Conservation (phyloP, 2,113 vertebrate genomes). For the Pogona vitticeps region DNA sequence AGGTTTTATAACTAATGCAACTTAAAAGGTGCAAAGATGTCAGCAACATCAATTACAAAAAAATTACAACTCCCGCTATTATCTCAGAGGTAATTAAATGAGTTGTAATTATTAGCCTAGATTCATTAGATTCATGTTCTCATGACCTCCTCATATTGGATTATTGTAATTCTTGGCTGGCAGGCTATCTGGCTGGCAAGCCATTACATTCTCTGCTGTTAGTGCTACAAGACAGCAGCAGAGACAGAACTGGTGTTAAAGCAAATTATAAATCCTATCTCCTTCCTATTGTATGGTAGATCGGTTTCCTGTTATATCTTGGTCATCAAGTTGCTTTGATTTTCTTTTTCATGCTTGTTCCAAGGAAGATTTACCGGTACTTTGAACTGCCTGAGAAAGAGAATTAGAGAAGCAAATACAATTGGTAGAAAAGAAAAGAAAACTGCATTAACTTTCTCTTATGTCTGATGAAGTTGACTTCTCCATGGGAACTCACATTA, state of each 20-base stretch:
- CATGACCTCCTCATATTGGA: constrained; percentile 53
- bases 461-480: too few relatives aligned
- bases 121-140: constrained; percentile 66
- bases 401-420: neutral
- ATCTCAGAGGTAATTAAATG: constrained; percentile 66
- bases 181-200: constrained; percentile 33
- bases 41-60: constrained; percentile 70
- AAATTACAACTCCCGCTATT: constrained; percentile 62
- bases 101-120: constrained; percentile 67
- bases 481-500: too few relatives aligned
- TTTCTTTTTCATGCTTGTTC: neutral
- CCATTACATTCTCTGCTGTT: constrained; percentile 7
- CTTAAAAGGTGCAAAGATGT: constrained; percentile 64
- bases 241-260: constrained; percentile 23
- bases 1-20: constrained; percentile 69
- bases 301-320: constrained; percentile 27
- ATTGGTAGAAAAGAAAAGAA: neutral
- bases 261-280: constrained; percentile 38
- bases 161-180: constrained; percentile 60
- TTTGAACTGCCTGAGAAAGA: neutral
- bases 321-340: constrained; percentile 11
- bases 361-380: neutral
- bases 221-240: constrained; percentile 37
- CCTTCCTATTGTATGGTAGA: constrained; percentile 34
- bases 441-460: too few relatives aligned